phyloP scores from a whole-genome alignment of 2,113 vertebrate species.

The Macheiramphus alcinus region DNA sequence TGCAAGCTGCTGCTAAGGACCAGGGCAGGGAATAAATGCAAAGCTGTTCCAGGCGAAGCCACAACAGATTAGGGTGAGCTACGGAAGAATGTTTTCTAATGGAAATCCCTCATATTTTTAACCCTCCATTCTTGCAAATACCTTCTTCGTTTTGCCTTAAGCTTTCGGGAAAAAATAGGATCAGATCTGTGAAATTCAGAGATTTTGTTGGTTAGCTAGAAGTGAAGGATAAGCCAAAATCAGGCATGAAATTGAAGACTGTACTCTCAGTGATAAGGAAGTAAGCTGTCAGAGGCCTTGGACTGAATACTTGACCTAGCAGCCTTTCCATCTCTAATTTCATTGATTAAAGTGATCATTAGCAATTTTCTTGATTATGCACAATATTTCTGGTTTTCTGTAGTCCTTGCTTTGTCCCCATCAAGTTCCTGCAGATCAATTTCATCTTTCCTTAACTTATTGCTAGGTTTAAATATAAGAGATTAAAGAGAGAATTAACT shows the following conservation, averaged over 20 bases:
- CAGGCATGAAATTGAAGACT: slow-evolving; percentile 37
- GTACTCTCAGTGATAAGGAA: slow-evolving; percentile 15
- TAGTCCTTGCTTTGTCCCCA: background rate
- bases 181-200: background rate
- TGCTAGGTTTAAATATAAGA: background rate
- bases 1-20: background rate
- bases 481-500: background rate
- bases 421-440: background rate
- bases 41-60: background rate
- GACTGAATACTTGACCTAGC: background rate
- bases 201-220: background rate
- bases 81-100: background rate
- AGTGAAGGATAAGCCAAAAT: slow-evolving; percentile 22
- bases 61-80: background rate
- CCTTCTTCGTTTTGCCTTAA: background rate
- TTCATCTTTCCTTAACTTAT: background rate
- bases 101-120: background rate
- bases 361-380: background rate
- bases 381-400: background rate
- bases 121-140: background rate
- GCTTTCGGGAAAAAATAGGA: background rate
- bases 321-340: background rate
- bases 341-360: background rate
- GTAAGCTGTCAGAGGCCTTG: background rate
- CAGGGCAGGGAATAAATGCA: background rate